Evolutionary conservation across 2,888 invertebrate genomes (phyloP).

Genomic region (Papilio demoleus): DNA sequence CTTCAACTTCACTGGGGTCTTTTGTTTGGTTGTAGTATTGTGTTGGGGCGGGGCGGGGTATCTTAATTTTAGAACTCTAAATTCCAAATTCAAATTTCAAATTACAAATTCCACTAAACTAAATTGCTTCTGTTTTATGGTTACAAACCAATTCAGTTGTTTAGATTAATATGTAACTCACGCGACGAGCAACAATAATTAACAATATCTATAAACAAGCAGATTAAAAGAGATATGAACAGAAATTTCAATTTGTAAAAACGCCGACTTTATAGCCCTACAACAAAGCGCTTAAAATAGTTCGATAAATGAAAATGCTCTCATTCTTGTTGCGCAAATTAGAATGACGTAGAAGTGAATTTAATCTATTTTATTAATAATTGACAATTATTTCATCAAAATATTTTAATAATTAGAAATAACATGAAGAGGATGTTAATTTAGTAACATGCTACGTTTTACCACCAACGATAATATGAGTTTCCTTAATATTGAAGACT

Average conservation of each 20-base stretch:
- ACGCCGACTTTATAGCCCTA: not conserved
- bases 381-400: not conserved
- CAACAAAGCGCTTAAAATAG: constrained; percentile 9
- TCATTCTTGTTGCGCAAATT: constrained; percentile 9
- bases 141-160: not conserved
- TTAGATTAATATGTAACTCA: constrained; percentile 18
- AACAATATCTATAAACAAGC: constrained; percentile 27
- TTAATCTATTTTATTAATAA: not conserved
- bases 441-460: too few species aligned
- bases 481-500: too few species aligned
- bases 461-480: too few species aligned
- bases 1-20: too few species aligned
- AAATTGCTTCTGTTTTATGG: constrained; percentile 42
- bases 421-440: not conserved
- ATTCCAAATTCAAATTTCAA: constrained; percentile 26
- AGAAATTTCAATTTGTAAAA: not conserved
- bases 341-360: constrained; percentile 2
- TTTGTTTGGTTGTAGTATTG: too few species aligned
- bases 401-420: not conserved
- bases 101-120: constrained; percentile 30
- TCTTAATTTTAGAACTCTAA: not conserved
- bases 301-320: constrained; percentile 17
- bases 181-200: constrained; percentile 1
- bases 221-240: constrained; percentile 1
- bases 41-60: too few species aligned